A percentile compares a stretch with the other conserved stretches of the same genome.
Conservation (phyloP, 37 sponge, comb jelly and placozoan species). For the Chondrilla cf. caribensis region DNA sequence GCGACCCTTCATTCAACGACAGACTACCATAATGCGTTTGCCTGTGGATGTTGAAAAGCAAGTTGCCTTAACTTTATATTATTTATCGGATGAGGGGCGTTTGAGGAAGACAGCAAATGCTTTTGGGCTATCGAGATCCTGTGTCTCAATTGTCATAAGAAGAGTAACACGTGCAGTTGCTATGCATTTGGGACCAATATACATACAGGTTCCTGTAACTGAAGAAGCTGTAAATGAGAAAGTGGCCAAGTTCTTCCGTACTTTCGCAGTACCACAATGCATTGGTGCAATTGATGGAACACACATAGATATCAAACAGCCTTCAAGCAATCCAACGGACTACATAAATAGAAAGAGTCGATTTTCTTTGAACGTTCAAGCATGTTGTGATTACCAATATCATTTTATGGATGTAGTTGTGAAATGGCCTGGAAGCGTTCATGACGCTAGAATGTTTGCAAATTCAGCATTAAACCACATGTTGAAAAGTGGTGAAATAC, state of each 20-base stretch:
- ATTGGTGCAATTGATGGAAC: slow-evolving; percentile 47
- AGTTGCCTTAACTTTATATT: slow-evolving; percentile 49
- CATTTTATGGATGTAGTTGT: slow-evolving; percentile 44
- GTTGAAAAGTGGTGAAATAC: slow-evolving; percentile 9
- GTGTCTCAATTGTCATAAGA: slow-evolving; percentile 1
- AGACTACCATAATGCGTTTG: background rate
- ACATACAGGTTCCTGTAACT: slow-evolving; percentile 16
- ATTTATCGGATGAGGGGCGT: slow-evolving; percentile 36
- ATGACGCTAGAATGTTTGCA: slow-evolving; percentile 20
- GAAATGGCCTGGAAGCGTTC: slow-evolving; percentile 31
- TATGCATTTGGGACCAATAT: slow-evolving; percentile 16
- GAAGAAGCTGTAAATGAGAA: slow-evolving; percentile 25
- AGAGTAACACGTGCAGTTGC: slow-evolving; percentile 27
- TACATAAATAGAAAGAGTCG: slow-evolving; percentile 36
- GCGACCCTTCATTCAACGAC: slow-evolving; percentile 1
- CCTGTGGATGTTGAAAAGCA: slow-evolving; percentile 23
- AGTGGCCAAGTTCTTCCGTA: slow-evolving; percentile 2
- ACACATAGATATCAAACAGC: slow-evolving; percentile 34
- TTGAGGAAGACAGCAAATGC: slow-evolving; percentile 40
- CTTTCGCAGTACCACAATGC: slow-evolving; percentile 21
- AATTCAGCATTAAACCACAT: background rate
- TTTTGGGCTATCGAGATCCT: slow-evolving; percentile 32
- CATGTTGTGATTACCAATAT: slow-evolving; percentile 26
- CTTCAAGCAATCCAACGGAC: slow-evolving; percentile 23
- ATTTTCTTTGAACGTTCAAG: slow-evolving; percentile 38